Conservation (phyloP, 1,140 invertebrate genomes). For the Epicauta chinensis region DNA sequence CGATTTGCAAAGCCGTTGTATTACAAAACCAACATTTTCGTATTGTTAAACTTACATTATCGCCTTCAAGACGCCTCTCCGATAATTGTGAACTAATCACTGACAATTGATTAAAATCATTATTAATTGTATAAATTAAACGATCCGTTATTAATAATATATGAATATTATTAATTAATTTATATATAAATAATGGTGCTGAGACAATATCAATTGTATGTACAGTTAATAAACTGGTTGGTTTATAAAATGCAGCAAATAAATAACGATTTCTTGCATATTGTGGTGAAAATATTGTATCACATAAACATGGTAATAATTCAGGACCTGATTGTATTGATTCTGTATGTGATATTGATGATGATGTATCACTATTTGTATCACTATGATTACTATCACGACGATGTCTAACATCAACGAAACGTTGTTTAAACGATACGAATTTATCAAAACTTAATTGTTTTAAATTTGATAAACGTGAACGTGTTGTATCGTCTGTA, state of each 20-base stretch:
- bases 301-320: slow-evolving; percentile 37
- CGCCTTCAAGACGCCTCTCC: slow-evolving; percentile 52
- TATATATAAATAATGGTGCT: slow-evolving; percentile 62
- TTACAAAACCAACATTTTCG: no score
- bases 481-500: slow-evolving; percentile 40
- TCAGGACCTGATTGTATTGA: slow-evolving; percentile 34
- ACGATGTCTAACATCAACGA: slow-evolving; percentile 44
- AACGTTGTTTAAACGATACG: slow-evolving; percentile 55
- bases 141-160: slow-evolving; percentile 55
- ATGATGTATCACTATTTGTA: slow-evolving; percentile 34
- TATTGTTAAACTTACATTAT: slow-evolving; percentile 47
- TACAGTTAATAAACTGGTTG: slow-evolving; percentile 48
- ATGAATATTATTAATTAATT: slow-evolving; percentile 53
- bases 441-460: slow-evolving; percentile 62
- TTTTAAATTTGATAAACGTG: slow-evolving; percentile 56
- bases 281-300: slow-evolving; percentile 47
- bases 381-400: slow-evolving; percentile 38
- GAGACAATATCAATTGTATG: slow-evolving; percentile 56
- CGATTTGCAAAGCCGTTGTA: no score
- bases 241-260: slow-evolving; percentile 47
- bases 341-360: slow-evolving; percentile 22
- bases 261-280: slow-evolving; percentile 45
- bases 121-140: slow-evolving; percentile 54
- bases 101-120: slow-evolving; percentile 46
- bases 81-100: slow-evolving; percentile 56